Conservation (phyloP, 2,888 invertebrate genomes). For the Dexiosoma caninum region DNA sequence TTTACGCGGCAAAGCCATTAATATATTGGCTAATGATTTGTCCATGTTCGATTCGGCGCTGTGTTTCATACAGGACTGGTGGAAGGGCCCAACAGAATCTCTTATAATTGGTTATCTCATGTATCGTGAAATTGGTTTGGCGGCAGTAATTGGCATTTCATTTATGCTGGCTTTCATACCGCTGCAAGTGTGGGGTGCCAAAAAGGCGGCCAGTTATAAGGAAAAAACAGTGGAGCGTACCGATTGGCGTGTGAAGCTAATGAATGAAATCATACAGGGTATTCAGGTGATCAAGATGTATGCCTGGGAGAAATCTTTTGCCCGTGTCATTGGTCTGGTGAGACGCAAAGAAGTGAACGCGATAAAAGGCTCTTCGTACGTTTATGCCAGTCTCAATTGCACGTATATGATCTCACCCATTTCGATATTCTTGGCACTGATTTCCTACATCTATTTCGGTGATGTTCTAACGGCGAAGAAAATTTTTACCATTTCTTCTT, state of each 20-base stretch:
- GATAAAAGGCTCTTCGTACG: constrained; percentile 83
- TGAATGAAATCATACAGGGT: constrained; percentile 92
- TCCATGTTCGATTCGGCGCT: constrained; percentile 94
- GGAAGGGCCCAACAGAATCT: constrained; percentile 89
- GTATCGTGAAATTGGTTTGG: constrained; percentile 81
- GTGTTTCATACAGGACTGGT: constrained; percentile 92
- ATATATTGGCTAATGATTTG: constrained; percentile 96
- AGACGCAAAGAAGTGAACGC: constrained; percentile 85
- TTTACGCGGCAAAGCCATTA: constrained; percentile 87
- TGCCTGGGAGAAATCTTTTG: constrained; percentile 90
- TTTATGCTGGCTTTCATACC: constrained; percentile 86
- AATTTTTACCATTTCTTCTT: constrained; percentile 87
- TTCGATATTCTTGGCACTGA: constrained; percentile 87
- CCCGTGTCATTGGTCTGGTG: constrained; percentile 84
- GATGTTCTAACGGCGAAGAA: constrained; percentile 85
- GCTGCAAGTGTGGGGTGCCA: constrained; percentile 85
- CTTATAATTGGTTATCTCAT: constrained; percentile 79
- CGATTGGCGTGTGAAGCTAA: constrained; percentile 90
- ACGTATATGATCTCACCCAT: constrained; percentile 88
- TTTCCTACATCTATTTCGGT: constrained; percentile 83
- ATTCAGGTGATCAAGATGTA: constrained; percentile 94
- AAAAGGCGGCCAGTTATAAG: constrained; percentile 83
- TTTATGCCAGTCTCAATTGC: constrained; percentile 83
- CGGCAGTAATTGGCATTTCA: constrained; percentile 84
- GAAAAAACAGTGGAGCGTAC: constrained; percentile 86